Conservation (phyloP, 2,113 vertebrate genomes). For the Passerina amoena region DNA sequence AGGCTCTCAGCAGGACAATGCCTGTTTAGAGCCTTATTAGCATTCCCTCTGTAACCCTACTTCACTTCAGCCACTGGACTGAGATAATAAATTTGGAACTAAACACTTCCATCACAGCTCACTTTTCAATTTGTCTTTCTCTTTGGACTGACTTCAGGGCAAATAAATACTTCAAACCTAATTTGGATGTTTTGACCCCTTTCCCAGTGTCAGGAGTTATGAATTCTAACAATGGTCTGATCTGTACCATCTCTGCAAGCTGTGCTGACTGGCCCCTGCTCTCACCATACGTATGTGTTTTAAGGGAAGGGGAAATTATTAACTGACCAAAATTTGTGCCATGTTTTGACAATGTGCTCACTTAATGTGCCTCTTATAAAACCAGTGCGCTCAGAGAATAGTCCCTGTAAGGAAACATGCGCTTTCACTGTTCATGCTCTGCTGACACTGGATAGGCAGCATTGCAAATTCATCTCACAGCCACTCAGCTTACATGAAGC, state of each 20-base stretch:
- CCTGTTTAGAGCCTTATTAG: background rate
- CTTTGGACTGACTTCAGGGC: background rate
- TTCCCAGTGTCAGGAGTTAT: background rate
- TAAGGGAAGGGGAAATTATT: background rate
- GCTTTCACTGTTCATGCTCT: background rate
- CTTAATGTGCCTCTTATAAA: background rate
- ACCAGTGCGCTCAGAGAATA: background rate
- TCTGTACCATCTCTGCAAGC: background rate
- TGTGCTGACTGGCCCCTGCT: background rate
- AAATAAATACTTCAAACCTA: background rate
- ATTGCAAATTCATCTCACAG: background rate
- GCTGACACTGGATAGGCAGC: background rate
- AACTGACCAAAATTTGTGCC: background rate
- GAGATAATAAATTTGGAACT: background rate
- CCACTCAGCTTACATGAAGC: background rate
- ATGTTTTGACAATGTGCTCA: background rate
- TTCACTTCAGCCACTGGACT: background rate
- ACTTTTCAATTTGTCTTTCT: background rate
- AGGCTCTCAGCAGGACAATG: background rate
- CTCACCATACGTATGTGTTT: accelerated
- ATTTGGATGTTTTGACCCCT: background rate
- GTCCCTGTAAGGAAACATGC: background rate
- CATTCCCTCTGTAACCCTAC: background rate
- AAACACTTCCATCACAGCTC: background rate
- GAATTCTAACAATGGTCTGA: background rate